Evolutionary conservation across 2,113 vertebrate genomes (phyloP), one percentile per base, ranked within the genome.

Genomic region (Motacilla alba): DNA sequence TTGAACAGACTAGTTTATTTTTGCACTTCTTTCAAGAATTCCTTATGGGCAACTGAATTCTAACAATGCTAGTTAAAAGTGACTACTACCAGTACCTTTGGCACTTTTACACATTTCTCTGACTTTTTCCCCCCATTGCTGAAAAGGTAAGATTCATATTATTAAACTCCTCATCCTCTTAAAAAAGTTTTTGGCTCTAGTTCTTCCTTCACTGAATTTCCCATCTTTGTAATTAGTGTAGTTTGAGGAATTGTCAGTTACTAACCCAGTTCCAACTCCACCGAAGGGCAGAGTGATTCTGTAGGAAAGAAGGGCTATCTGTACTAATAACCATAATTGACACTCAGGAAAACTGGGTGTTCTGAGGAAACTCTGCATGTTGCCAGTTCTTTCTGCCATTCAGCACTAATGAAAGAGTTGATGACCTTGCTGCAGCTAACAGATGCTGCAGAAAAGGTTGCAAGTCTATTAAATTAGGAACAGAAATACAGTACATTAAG

Each of bases 361-460:
- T 94, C 67, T 80, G 59, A 87, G 60, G 7, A 66, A 70, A 11
- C 72, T 75, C 77, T 58, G 28, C 46, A 9, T 76, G 59, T 46
- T 90, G 46, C 72, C 50, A n/a, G 21, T 67, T 87, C 58, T 79
- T 44, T 64, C 75, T 91, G 47, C 44, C 46, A 24, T 78, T 88
- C 82, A 77, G 41, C 63, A 30, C 53, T 93, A 92, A 83, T 81
- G 46, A 90, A 79, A 85, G 49, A 85, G 88, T 22, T 83, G 70
- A 53, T 88, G 88, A 92, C 86, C 86, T 96, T 80, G 46, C 63
- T 92, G 75, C 79, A 93, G 46, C 47, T 50, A 80, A 83, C 70
- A 90, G 82, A 75, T 91, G 83, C 86, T 92, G 76, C 79, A 93
- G 89, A 35, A 89, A 92, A 88, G 55, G 68, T 77, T 95, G 88